A percentile compares a stretch with the other conserved stretches of the same genome.
These are phyloP conservation scores for Parauchenoglanis ngamensis DNA, from an alignment of 2,797 vertebrate genomes.

Conservation along the genomic window DNA sequence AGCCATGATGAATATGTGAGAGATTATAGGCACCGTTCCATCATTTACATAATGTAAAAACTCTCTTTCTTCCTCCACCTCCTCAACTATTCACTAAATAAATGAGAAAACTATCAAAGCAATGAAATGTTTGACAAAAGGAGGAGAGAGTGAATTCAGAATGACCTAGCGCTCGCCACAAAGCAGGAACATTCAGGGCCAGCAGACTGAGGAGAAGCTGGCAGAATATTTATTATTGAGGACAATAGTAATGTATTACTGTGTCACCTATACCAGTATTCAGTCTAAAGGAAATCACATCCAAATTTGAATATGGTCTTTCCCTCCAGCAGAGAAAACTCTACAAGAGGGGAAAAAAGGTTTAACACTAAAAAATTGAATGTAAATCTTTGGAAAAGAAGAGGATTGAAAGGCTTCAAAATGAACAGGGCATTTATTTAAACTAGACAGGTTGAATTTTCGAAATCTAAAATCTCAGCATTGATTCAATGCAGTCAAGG, in stretches of 20 bases:
- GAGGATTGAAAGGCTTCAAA: slow-evolving; percentile 50
- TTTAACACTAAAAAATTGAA: slow-evolving; percentile 52
- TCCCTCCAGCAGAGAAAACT: slow-evolving; percentile 41
- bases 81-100: slow-evolving; percentile 82
- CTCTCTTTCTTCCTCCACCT: slow-evolving; percentile 61
- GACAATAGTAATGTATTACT: slow-evolving; percentile 82
- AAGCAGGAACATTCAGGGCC: slow-evolving; percentile 75
- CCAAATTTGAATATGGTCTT: slow-evolving; percentile 60
- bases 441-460: slow-evolving; percentile 45
- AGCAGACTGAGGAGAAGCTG: slow-evolving; percentile 77
- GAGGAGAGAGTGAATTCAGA: slow-evolving; percentile 73
- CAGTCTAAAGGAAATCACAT: slow-evolving; percentile 67
- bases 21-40: slow-evolving; percentile 79
- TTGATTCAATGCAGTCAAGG: slow-evolving; percentile 25
- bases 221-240: slow-evolving; percentile 80
- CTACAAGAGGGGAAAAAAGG: slow-evolving; percentile 20
- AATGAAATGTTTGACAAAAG: slow-evolving; percentile 77
- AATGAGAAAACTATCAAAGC: slow-evolving; percentile 83
- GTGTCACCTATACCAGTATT: slow-evolving; percentile 80
- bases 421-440: slow-evolving; percentile 65
- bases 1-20: slow-evolving; percentile 77
- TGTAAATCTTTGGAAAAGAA: slow-evolving; percentile 56
- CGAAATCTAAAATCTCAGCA: slow-evolving; percentile 20
- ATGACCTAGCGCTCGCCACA: slow-evolving; percentile 75
- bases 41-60: slow-evolving; percentile 85